Evolutionary conservation across 2,888 invertebrate genomes (phyloP).

Genomic region (Drosophila recens): DNA sequence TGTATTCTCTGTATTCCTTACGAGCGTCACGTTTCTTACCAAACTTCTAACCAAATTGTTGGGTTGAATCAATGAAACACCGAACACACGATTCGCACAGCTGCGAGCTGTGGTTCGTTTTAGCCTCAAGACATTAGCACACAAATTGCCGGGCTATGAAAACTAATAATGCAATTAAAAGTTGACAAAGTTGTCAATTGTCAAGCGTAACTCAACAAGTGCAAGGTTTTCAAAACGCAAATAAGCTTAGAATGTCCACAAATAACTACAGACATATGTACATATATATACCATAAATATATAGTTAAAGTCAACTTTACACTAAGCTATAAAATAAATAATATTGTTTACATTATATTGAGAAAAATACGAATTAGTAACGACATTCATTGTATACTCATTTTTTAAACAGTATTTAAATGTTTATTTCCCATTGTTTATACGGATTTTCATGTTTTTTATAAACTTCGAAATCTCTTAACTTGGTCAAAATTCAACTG

Average conservation of each 20-base stretch:
- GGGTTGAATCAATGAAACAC: constrained; percentile 15
- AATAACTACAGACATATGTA: constrained; percentile 9
- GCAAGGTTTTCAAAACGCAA: constrained; percentile 72
- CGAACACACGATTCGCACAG: background rate
- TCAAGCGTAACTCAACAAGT: constrained; percentile 57
- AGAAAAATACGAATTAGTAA: background rate
- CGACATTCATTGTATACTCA: too few species aligned
- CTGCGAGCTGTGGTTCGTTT: background rate
- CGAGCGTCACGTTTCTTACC: constrained; percentile 23
- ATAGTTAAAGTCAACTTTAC: background rate
- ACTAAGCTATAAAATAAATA: constrained; percentile 7
- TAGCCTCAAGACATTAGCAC: constrained; percentile 26
- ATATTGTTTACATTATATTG: background rate
- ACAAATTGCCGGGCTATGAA: constrained; percentile 60
- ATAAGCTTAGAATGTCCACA: constrained; percentile 45
- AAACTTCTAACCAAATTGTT: constrained; percentile 28
- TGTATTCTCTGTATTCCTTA: constrained; percentile 28
- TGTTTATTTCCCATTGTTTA: too few species aligned
- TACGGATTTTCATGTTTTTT: too few species aligned
- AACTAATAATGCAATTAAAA: constrained; percentile 77
- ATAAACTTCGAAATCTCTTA: too few species aligned
- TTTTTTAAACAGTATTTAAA: too few species aligned
- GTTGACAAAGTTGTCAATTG: constrained; percentile 72
- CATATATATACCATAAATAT: constrained; percentile 10
- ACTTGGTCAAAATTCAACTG: background rate